Evolutionary conservation across 2,888 invertebrate species (phyloP).

Genomic region (Drosophila atroscutellata): DNA sequence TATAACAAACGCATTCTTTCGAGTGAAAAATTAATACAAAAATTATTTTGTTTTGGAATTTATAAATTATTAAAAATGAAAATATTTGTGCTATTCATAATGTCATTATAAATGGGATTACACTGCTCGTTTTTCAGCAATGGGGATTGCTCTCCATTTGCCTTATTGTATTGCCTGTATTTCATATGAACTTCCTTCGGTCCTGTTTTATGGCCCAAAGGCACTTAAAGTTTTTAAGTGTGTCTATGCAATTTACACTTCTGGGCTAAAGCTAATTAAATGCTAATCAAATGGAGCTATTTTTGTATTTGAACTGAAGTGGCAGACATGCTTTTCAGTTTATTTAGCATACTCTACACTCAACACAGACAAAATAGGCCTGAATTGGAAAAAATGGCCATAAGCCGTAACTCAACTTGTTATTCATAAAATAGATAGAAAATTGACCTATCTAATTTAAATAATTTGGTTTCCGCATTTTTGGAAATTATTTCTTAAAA

Average conservation of each 20-base stretch:
- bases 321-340: too few species aligned
- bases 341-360: too few species aligned
- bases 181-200: neutral
- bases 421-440: too few species aligned
- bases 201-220: neutral
- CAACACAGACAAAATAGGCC: too few species aligned
- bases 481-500: too few species aligned
- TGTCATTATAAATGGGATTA: neutral
- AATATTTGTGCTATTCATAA: neutral
- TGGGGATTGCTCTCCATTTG: neutral
- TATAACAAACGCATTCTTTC: neutral
- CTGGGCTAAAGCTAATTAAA: constrained; percentile 31
- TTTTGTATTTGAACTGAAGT: neutral
- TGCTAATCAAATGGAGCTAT: constrained; percentile 18
- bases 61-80: neutral
- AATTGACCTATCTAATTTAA: too few species aligned
- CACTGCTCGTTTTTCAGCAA: neutral
- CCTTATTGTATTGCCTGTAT: too few species aligned
- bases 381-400: too few species aligned
- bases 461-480: too few species aligned
- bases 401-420: too few species aligned
- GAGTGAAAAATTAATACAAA: neutral
- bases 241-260: constrained; percentile 4
- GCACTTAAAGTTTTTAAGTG: constrained; percentile 7
- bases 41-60: neutral